These are phyloP conservation scores for Papilio helenus DNA, from an alignment of 1,140 invertebrate genomes.

Conservation along the genomic window DNA sequence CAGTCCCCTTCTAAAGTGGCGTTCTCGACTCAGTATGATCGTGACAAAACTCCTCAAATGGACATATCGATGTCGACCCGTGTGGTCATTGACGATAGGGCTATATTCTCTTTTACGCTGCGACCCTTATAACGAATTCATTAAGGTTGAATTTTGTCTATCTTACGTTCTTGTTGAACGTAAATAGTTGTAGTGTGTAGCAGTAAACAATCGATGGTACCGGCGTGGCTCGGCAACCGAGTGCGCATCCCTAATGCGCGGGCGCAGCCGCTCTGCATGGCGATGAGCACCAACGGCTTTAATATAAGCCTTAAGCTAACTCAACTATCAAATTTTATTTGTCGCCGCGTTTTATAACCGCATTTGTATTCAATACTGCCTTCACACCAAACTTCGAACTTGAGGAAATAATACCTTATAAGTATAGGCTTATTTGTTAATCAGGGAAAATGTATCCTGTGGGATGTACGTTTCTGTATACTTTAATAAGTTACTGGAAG, in stretches of 20 bases:
- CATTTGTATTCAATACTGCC: slow-evolving; percentile 75
- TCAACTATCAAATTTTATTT: slow-evolving; percentile 71
- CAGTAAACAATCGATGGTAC: slow-evolving; percentile 77
- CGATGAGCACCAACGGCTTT: slow-evolving; percentile 65
- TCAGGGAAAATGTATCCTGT: slow-evolving; percentile 36
- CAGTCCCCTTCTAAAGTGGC: slow-evolving; percentile 68
- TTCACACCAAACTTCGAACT: slow-evolving; percentile 44
- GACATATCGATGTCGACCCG: slow-evolving; percentile 65
- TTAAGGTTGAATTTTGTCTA: slow-evolving; percentile 56
- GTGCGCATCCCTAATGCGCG: slow-evolving; percentile 74
- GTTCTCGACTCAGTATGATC: slow-evolving; percentile 64
- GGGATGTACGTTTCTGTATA: not conserved
- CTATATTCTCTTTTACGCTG: slow-evolving; percentile 19
- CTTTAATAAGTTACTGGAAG: not conserved
- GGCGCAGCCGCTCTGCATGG: slow-evolving; percentile 66
- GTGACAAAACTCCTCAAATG: slow-evolving; percentile 79
- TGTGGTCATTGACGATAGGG: slow-evolving; percentile 54
- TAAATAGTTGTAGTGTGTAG: slow-evolving; percentile 36
- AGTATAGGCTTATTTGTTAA: slow-evolving; percentile 23
- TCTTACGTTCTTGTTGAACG: slow-evolving; percentile 47
- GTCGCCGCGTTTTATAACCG: slow-evolving; percentile 64
- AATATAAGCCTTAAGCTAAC: slow-evolving; percentile 58
- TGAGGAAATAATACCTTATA: slow-evolving; percentile 39
- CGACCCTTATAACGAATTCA: slow-evolving; percentile 27
- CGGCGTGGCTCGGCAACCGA: slow-evolving; percentile 59